These are phyloP conservation scores for Micrasema longulum DNA, from an alignment of 1,140 invertebrate species.

Conservation along the genomic window DNA sequence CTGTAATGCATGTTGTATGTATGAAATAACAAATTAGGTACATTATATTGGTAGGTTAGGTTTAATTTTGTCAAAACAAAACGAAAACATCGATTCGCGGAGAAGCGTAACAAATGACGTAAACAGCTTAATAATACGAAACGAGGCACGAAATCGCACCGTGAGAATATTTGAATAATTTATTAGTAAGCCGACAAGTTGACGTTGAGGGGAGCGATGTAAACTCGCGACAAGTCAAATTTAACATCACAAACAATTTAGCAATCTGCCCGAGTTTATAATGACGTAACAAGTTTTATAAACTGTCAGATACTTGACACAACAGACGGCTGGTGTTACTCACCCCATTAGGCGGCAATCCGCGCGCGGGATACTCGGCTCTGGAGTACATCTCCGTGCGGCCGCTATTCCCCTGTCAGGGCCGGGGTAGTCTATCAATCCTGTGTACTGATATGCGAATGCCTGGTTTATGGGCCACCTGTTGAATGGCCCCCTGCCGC, in stretches of 20 bases:
- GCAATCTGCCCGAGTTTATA: slow-evolving; percentile 51
- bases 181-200: slow-evolving; percentile 33
- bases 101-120: too few species aligned
- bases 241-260: slow-evolving; percentile 53
- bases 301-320: slow-evolving; percentile 52
- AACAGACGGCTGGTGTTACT: slow-evolving; percentile 46
- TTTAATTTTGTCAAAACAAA: too few species aligned
- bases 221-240: slow-evolving; percentile 51
- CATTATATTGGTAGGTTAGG: too few species aligned
- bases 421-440: slow-evolving; percentile 52
- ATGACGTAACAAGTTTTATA: slow-evolving; percentile 54
- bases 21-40: too few species aligned
- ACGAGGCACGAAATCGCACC: slow-evolving; percentile 15
- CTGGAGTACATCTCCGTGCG: slow-evolving; percentile 25
- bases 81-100: too few species aligned
- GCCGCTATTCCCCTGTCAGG: slow-evolving; percentile 36
- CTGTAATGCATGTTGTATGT: too few species aligned
- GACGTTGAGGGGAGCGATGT: slow-evolving; percentile 26
- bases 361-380: slow-evolving; percentile 18
- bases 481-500: slow-evolving; percentile 38
- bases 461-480: slow-evolving; percentile 55
- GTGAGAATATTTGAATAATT: slow-evolving; percentile 32
- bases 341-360: slow-evolving; percentile 38
- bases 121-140: too few species aligned
- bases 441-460: slow-evolving; percentile 53